These are phyloP conservation scores for Australoheros facetus DNA, from an alignment of 2,797 vertebrate species.

Conservation along the genomic window DNA sequence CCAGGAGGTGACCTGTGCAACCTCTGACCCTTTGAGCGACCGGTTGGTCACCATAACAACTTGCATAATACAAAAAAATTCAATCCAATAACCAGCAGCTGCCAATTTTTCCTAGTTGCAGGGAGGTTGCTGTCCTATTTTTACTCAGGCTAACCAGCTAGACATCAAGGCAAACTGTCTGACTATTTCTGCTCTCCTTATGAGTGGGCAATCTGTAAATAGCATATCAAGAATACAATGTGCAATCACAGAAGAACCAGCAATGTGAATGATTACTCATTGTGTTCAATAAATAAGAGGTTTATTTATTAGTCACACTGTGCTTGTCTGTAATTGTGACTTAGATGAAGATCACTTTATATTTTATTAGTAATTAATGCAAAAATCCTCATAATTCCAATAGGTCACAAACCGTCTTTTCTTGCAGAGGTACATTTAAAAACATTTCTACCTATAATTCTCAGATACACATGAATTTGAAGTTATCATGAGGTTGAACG, in stretches of 20 bases:
- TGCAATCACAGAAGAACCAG: not conserved
- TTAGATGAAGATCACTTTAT: not conserved
- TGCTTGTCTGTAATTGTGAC: not conserved
- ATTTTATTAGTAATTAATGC: not conserved
- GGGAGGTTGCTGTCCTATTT: too few relatives aligned
- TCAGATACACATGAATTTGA: not conserved
- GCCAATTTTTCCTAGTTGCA: too few relatives aligned
- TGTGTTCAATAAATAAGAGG: not conserved
- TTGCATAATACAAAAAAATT: not conserved
- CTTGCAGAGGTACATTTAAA: not conserved
- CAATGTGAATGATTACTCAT: not conserved
- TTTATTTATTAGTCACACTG: not conserved
- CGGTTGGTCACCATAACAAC: not conserved
- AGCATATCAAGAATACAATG: not conserved
- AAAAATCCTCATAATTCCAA: not conserved
- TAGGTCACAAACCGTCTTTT: not conserved
- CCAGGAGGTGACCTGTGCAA: too few relatives aligned
- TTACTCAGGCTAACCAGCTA: too few relatives aligned
- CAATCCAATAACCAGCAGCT: not conserved
- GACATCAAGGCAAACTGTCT: not conserved
- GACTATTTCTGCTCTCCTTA: not conserved
- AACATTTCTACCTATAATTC: not conserved
- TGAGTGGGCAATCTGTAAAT: not conserved
- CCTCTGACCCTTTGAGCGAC: too few relatives aligned
- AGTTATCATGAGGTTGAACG: not conserved